Conservation (phyloP, 2,113 vertebrate genomes). For the Helogale parvula region DNA sequence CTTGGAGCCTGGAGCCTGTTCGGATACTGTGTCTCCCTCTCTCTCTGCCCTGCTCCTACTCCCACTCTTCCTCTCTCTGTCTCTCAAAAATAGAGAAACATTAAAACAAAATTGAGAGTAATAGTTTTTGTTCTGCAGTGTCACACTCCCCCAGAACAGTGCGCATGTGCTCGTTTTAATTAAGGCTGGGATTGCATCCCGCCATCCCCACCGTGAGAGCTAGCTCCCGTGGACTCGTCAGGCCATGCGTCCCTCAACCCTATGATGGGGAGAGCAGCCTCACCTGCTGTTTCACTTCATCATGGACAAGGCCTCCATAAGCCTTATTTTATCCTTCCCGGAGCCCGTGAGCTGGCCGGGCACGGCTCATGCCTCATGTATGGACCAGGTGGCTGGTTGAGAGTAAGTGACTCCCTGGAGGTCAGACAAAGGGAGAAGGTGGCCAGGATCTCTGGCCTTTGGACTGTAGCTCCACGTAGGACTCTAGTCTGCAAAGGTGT, state of each 20-base stretch:
- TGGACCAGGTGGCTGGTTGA: not conserved
- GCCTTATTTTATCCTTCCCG: not conserved
- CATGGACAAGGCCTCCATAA: not conserved
- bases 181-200: fast-evolving
- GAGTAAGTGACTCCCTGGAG: not conserved
- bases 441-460: not conserved
- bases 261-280: not conserved
- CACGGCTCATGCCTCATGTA: not conserved
- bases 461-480: fast-evolving
- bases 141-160: not conserved
- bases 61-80: no score
- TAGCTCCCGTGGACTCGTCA: not conserved
- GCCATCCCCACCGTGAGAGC: not conserved
- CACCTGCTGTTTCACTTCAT: fast-evolving
- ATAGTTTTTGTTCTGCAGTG: fast-evolving
- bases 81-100: no score
- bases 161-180: fast-evolving
- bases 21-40: no score
- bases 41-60: no score
- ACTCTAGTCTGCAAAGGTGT: not conserved
- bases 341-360: not conserved
- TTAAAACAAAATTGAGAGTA: not conserved
- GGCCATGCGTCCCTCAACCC: not conserved
- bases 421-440: not conserved
- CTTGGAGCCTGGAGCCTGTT: no score